Evolutionary conservation across 2,888 invertebrate genomes (phyloP), one percentile per base, ranked within the genome.

Genomic region (Plagodis dolabraria): DNA sequence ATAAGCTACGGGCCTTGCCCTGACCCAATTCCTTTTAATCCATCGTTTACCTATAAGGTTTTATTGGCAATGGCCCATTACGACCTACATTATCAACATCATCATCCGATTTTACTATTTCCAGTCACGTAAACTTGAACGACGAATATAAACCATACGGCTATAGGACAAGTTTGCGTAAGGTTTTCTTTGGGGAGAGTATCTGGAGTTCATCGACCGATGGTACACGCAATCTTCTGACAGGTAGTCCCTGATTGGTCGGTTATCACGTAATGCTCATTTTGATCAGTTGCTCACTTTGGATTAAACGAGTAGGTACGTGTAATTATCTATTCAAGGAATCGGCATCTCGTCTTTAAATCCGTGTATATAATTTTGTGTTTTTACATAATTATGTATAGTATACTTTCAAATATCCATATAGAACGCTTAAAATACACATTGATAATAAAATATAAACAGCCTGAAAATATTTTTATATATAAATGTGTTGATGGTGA

Each of bases 11-110:
- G 79, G 87, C 85, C 86, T 81, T 86, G 82, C 89, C 88, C 85
- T 92, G 90, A 91, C 90, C 92, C 74, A 90, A 79, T 91, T 92
- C 83, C 84, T 87, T 90, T 86, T 89, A 91, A 91, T 92, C 91
- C 91, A 92, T 90, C 87, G 89, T 87, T 92, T 92, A 90, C 92
- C 91, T 92, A 92, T 91, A 92, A 92, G 89, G 89, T 92, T 91
- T 92, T 92, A 92, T 92, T 92, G 89, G 87, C 88, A 87, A 88
- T 87, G 87, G 89, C 89, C 91, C 87, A 91, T 92, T 89, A 91
- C 89, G 87, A 88, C 90, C 88, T 89, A 90, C 87, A 92, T 92
- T 92, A 92, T 92, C 92, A 92, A 91, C 89, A 90, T 92, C 91
- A 91, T 91, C 92, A 90, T 89, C 90, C 89, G 82, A 91, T 90